Base-by-base conservation (phyloP, 1,140 invertebrate species). In the Zophobas atratus region DNA sequence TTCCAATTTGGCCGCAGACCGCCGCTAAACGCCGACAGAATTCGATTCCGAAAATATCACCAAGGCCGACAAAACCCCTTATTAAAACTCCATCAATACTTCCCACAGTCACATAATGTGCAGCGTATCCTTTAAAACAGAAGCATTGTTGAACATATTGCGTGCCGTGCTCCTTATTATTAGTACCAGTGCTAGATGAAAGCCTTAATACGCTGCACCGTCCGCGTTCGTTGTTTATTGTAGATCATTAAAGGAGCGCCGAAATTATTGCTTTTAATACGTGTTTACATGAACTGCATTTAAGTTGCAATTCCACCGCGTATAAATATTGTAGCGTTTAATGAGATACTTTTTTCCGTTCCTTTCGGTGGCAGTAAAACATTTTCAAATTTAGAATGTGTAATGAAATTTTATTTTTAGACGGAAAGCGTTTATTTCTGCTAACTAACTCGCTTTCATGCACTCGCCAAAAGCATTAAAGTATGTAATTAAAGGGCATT, bases 201-300 rank as follows among this genome's bases (percentile, higher is more conserved):
- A 63, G 57, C 57, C n/a, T 35, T 57, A 63, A 63, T 63, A 39
- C 56, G 41, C n/a, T 75, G 74, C 74, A 75, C 60, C 57, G 43
- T 46, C 75, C 55, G 51, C 55, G 57, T 67, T 55, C 55, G 75
- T 77, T 73, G 70, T 77, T 77, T 77, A 77, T 77, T 77, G 55
- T 77, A 41, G 48, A 79, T 76, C 74, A 76, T 79, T 76, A 76
- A 71, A 71, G 63, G 48, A 63, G 70, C 70, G 33, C 43, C 57
- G 49, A 53, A 79, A 79, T 76, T 79, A 76, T 76, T 48, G 67
- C 77, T 70, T 76, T 79, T 79, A 76, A 76, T 79, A 79, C 77
- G 74, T 79, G 77, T 76, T 79, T 76, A 79, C 77, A 79, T 76
- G 77, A 53, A 76, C 63, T 76, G 74, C 74, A 76, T 76, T 79